Evolutionary conservation across 2,888 invertebrate genomes (phyloP), one percentile per base, ranked within the genome.

Genomic region (Drosophila affinis): DNA sequence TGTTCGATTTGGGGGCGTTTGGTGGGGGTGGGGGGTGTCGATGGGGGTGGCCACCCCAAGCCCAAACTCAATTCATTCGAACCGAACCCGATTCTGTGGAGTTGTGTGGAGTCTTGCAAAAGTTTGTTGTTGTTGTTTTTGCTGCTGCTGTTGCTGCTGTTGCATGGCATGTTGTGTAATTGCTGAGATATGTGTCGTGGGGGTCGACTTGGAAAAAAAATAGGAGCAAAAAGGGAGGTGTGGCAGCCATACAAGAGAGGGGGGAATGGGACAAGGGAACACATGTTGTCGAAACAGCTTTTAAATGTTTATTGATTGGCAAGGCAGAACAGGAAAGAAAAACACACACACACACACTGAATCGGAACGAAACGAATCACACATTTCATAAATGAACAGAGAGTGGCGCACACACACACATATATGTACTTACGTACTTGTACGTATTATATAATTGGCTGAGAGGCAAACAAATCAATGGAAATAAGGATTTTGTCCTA

Each of bases 271-370:
- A 17, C 46, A 47, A 45, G 58, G 74, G 61, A 59, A 72, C 88
- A 82, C 88, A 83, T 83, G 88, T 76, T 84, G 88, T 88, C 74
- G 70, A 69, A 88, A 88, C 87, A 86, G 83, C 88, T 84, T 84
- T 88, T 84, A 88, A 84, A 84, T 88, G 86, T 81, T 80, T 88
- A 84, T 84, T 84, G 83, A 84, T 84, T 84, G 88, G 78, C 72
- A 74, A 68, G 34, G 34, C 34, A 34, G 34, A 34, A 34, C 34
- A 34, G 34, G 12, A 34, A 34, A 1, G 12, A 12, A 12, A 34
- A 34, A 34, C 34, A 27, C 27, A 29, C 74, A 56, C 52, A 59
- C 48, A 34, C 34, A 29, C 52, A 59, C 48, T 44, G 54, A 45
- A 61, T 34, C 49, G 55, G 51, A 61, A 52, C 56, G 48, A 51